A percentile compares a stretch with the other conserved stretches of the same genome.
Evolutionary conservation across 2,797 vertebrate genomes (phyloP).

Genomic region (Smutsia temminckii): DNA sequence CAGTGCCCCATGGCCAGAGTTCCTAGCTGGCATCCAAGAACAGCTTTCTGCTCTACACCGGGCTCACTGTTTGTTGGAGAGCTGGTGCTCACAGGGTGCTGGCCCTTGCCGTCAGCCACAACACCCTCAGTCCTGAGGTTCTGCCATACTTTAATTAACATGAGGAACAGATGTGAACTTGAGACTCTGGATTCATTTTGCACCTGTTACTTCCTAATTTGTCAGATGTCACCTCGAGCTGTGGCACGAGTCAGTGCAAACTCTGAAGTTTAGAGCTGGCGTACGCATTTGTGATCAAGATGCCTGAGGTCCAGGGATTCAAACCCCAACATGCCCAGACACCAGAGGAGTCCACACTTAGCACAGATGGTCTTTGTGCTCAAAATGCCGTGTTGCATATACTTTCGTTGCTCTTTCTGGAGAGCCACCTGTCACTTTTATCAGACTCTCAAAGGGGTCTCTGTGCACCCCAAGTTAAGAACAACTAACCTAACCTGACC

Average conservation of each 20-base stretch:
- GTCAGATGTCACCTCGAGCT: neutral
- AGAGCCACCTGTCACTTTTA: neutral
- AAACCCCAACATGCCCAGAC: neutral
- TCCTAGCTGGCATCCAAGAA: accelerated
- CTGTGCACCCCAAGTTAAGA: neutral
- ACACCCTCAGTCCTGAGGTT: neutral
- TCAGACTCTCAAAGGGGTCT: neutral
- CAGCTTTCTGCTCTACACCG: no score
- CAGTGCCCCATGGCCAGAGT: neutral
- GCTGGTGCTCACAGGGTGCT: neutral
- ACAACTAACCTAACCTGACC: neutral
- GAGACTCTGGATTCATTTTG: neutral
- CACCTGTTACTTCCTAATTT: neutral
- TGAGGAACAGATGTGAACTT: neutral
- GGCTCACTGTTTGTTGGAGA: neutral
- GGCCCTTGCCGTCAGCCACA: neutral
- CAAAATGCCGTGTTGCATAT: neutral
- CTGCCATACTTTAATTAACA: neutral
- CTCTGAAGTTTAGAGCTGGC: neutral
- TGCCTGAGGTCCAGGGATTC: neutral
- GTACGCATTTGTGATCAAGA: neutral
- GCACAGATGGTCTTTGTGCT: neutral
- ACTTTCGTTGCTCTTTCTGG: neutral
- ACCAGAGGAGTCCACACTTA: neutral
- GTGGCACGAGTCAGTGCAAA: neutral